Evolutionary conservation across 2,797 vertebrate genomes (phyloP), one percentile per base, ranked within the genome.

Genomic region (Amblyraja radiata): DNA sequence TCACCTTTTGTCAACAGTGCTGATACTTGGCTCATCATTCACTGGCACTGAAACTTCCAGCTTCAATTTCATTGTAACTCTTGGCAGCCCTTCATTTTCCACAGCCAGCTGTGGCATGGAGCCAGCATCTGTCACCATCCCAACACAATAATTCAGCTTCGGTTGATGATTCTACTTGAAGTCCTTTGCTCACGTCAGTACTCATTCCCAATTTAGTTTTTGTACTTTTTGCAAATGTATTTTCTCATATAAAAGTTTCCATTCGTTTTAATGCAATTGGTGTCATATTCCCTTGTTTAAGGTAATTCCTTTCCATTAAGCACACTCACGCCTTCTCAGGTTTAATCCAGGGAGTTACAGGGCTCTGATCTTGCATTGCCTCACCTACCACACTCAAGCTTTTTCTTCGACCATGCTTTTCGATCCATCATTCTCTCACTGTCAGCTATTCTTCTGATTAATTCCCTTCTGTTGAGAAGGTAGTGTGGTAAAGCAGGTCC

Each of bases 41-140:
- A 91, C 39, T 91, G 71, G 90, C 90, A 74, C 23, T 91, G 90
- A 39, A 54, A 58, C 68, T 76, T 92, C 90, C 90, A 92, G 71
- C 46, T 76, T 92, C 25, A 16, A 76, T 76, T 76, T 92, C 90
- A 76, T 76, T 58, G 32, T 46, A 71, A 92, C 74, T 92, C 68
- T 6, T 92, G 90, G 90, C 90, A 74, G 23, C 14, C 71, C 90
- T 76, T 92, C 65, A 76, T 25, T 92, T 74, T 74, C 73, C 25
- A 76, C 39, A 92, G 71, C 71, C 68, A 92, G 46, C 39, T 18
- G 23, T 46, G 73, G 90, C 73, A 58, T n/a, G 6, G 0, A 73
- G 90, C 36, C 90, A 74, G 28, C 71, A n/a, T 54, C 71, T 74
- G 68, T 58, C 25, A 76, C 90, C 71, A 76, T 76, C 88, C 32